Conservation (phyloP, 2,797 vertebrate species). For the Sebastes cheni region DNA sequence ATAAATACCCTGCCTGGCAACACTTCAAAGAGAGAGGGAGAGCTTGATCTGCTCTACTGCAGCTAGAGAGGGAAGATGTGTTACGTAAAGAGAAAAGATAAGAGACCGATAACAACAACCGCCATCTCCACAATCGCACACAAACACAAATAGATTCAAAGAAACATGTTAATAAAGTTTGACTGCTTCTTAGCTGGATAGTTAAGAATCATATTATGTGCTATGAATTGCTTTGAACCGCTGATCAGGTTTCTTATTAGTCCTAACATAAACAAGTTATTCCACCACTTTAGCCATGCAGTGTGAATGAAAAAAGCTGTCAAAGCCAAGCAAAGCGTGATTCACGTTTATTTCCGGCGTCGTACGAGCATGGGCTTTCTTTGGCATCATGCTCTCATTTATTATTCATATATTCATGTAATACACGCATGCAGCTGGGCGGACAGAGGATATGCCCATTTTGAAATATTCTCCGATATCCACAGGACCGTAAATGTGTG, state of each 20-base stretch:
- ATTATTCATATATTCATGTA: constrained; percentile 64
- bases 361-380: constrained; percentile 8
- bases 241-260: constrained; percentile 11
- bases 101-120: constrained; percentile 44
- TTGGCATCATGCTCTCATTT: constrained; percentile 24
- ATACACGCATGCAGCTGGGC: constrained; percentile 19
- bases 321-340: constrained; percentile 9
- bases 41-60: constrained; percentile 60
- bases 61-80: constrained; percentile 60
- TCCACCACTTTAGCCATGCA: constrained; percentile 14
- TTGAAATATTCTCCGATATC: constrained; percentile 30
- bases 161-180: constrained; percentile 19
- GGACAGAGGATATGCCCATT: constrained; percentile 19
- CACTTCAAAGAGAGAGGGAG: constrained; percentile 70
- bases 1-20: constrained; percentile 76
- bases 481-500: background rate
- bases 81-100: constrained; percentile 63
- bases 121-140: constrained; percentile 30
- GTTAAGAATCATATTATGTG: background rate
- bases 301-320: constrained; percentile 2
- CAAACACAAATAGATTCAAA: background rate
- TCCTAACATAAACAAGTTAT: constrained; percentile 14
- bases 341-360: background rate
- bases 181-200: constrained; percentile 32
- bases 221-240: background rate